Base-by-base conservation (phyloP, 2,797 vertebrate species). In the Sebastes jordani region DNA sequence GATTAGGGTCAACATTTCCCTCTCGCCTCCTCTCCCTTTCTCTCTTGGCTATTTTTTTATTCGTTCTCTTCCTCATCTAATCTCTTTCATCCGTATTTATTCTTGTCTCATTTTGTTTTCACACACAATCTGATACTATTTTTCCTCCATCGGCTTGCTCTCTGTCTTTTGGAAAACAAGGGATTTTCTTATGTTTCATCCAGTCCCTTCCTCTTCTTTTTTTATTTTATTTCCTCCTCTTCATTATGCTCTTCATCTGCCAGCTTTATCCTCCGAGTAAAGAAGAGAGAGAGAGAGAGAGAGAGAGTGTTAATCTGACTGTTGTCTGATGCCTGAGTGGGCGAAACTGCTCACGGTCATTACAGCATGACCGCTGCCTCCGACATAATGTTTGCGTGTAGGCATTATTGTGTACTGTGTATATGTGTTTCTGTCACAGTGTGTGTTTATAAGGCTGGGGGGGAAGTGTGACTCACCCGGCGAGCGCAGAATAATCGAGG, bases 291-390 rank as follows among this genome's bases (percentile, higher is more conserved):
- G 32, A 60, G 18, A 76, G 69, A 76, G 69, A 38, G 18, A 76
- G 69, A 66, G 30, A 38, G 79, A 59, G 78, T 73, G 81, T 66
- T 92, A 87, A 92, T 94, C 86, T 89, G 73, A 76, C 66, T 86
- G 86, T 92, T 90, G 90, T 92, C 86, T 90, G 76, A 89, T 86
- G 79, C 71, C 78, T 84, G 90, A 92, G 93, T 93, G 90, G 93
- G 93, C 79, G 88, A 89, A 85, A 91, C 69, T 78, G 86, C 82
- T 88, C 69, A 76, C 58, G 64, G 89, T 85, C 79, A 89, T 89
- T 80, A 86, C 87, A 83, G 75, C 79, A 86, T 74, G 80, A 73
- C 79, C 64, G 22, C 81, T 76, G 87, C 74, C 76, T 81, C 62
- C 61, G 60, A 79, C 83, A 77, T 82, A 27, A 68, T 63, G 52